These are phyloP conservation scores for Pipa parva DNA, from an alignment of 2,113 vertebrate species.

Conservation along the genomic window DNA sequence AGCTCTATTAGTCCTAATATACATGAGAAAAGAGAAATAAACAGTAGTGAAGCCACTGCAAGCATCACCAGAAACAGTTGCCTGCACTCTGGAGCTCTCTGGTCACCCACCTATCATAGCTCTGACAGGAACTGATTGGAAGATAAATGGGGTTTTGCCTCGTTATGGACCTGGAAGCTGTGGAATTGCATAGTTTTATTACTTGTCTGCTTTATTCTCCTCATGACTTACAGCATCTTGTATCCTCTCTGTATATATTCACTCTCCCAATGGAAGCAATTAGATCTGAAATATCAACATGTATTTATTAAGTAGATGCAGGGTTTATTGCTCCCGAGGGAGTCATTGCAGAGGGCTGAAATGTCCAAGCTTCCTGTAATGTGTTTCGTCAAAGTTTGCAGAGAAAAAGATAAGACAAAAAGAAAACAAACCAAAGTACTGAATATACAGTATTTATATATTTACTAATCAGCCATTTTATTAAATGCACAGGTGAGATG, in stretches of 20 bases:
- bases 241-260: constrained; percentile 49
- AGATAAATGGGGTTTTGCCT: constrained; percentile 23
- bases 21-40: not conserved
- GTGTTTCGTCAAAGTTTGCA: constrained; percentile 40
- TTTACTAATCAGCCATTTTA: no score
- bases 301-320: constrained; percentile 57
- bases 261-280: constrained; percentile 65
- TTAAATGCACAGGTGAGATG: no score
- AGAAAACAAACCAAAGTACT: no score
- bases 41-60: not conserved
- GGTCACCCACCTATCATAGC: constrained; percentile 20
- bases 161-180: constrained; percentile 44
- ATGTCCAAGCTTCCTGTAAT: constrained; percentile 47
- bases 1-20: no score
- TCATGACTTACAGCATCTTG: constrained; percentile 53
- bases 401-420: constrained; percentile 13
- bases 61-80: constrained; percentile 10
- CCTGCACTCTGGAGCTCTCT: not conserved
- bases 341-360: constrained; percentile 51
- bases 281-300: constrained; percentile 58
- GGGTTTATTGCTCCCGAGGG: constrained; percentile 54
- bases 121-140: constrained; percentile 8
- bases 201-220: constrained; percentile 47
- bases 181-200: constrained; percentile 47
- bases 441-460: no score